Evolutionary conservation across 2,888 invertebrate genomes (phyloP).

Genomic region (Pristionchus arcanus): DNA sequence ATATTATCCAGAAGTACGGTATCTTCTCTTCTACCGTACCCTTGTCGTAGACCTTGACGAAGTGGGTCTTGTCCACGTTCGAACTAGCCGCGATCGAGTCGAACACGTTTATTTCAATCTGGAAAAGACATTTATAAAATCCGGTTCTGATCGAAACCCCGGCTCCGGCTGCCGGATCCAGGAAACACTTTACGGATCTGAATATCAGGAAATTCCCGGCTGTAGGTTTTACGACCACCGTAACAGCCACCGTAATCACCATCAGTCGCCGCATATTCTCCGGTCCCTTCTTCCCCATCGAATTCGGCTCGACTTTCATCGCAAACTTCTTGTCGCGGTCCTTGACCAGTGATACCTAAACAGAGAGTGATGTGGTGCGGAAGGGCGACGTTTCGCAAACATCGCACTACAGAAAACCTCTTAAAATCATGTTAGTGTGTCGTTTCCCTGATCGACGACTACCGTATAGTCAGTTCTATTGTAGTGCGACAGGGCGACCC

Average conservation of each 20-base stretch:
- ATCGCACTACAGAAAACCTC: too few relatives aligned
- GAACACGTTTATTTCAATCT: background rate
- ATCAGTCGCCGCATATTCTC: background rate
- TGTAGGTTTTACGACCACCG: too few relatives aligned
- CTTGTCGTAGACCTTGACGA: background rate
- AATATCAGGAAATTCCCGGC: too few relatives aligned
- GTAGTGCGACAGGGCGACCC: background rate
- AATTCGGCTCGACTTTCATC: background rate
- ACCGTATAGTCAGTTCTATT: too few relatives aligned
- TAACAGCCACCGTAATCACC: too few relatives aligned
- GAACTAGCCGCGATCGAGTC: background rate
- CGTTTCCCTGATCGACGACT: too few relatives aligned
- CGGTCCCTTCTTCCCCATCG: background rate
- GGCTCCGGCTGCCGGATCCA: too few relatives aligned
- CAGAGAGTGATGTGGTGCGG: background rate
- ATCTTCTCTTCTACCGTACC: background rate
- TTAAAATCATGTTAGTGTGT: too few relatives aligned
- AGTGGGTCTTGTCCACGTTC: background rate
- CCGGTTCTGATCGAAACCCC: too few relatives aligned
- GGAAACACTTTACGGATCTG: too few relatives aligned
- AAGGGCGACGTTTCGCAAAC: background rate
- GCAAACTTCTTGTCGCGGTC: background rate
- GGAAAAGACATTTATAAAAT: background rate
- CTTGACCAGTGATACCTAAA: background rate
- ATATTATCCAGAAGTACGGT: too few relatives aligned